A percentile compares a stretch with the other conserved stretches of the same genome.
Conservation (phyloP, 2,888 invertebrate genomes). For the Junonia oenone region DNA sequence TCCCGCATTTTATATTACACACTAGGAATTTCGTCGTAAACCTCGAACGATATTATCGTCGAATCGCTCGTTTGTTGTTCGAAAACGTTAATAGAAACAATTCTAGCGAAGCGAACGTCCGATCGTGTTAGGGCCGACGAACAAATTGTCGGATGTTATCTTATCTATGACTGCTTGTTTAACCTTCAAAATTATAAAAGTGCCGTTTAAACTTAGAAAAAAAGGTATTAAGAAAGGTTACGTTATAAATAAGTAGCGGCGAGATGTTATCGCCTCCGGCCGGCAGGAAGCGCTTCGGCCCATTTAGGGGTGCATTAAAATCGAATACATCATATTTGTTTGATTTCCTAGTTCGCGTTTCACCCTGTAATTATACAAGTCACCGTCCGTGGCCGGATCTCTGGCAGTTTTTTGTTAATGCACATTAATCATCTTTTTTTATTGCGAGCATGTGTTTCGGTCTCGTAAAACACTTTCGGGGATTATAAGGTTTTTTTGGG, state of each 20-base stretch:
- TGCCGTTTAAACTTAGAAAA: conserved; percentile 53
- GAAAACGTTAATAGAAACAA: conserved; percentile 35
- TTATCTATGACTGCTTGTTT: conserved; percentile 65
- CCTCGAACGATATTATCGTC: conserved; percentile 30
- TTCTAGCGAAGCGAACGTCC: conserved; percentile 36
- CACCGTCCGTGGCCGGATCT: conserved; percentile 72
- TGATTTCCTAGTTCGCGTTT: conserved; percentile 79
- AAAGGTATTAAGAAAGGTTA: conserved; percentile 53
- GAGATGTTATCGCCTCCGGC: conserved; percentile 66
- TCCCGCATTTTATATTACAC: conserved; percentile 49
- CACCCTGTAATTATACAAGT: conserved; percentile 78
- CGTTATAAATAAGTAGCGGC: conserved; percentile 67
- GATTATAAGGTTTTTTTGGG: conserved; percentile 63
- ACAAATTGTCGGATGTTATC: conserved; percentile 58
- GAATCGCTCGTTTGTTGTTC: conserved; percentile 30
- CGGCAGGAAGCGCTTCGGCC: conserved; percentile 76
- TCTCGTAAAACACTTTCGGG: conserved; percentile 69
- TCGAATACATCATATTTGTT: conserved; percentile 81
- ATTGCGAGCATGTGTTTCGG: conserved; percentile 72
- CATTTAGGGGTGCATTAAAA: conserved; percentile 81
- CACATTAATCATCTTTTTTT: conserved; percentile 77
- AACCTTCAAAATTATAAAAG: conserved; percentile 59
- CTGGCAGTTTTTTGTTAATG: conserved; percentile 67
- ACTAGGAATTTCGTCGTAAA: conserved; percentile 44
- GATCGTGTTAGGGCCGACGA: conserved; percentile 39